Conservation (phyloP, 2,888 invertebrate species). For the Lasioglossum villosulum region DNA sequence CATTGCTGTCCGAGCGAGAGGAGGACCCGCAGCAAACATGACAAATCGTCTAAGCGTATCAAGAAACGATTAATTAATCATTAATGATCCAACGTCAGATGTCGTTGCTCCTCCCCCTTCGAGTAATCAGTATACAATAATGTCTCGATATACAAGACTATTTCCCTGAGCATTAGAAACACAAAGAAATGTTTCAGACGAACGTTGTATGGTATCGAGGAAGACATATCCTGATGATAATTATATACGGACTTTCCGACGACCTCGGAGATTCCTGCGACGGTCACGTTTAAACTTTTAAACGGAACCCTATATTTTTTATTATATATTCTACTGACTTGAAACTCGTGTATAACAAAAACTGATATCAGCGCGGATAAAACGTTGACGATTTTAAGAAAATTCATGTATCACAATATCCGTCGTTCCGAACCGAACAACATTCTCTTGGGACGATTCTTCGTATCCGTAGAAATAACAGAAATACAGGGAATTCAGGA, state of each 20-base stretch:
- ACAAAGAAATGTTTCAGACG: too few species aligned
- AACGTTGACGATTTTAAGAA: background rate
- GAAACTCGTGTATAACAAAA: background rate
- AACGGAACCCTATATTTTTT: background rate
- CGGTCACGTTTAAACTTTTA: too few species aligned
- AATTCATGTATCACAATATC: background rate
- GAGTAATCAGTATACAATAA: conserved; percentile 52
- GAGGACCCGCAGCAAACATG: conserved; percentile 67
- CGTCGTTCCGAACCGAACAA: conserved; percentile 6
- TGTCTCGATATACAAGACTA: conserved; percentile 5
- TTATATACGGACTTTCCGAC: background rate
- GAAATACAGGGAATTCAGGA: background rate
- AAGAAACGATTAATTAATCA: conserved; percentile 12
- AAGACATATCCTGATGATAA: background rate
- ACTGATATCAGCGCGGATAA: background rate
- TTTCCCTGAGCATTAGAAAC: background rate
- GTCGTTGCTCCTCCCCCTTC: conserved; percentile 15
- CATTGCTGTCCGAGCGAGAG: conserved; percentile 76
- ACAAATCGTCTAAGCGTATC: conserved; percentile 51
- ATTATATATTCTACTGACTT: background rate
- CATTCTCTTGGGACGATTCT: background rate
- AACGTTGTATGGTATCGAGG: background rate
- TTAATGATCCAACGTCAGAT: conserved; percentile 38
- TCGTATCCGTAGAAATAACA: background rate
- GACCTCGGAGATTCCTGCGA: background rate